A percentile compares a stretch with the other conserved stretches of the same genome.
These are phyloP conservation scores for Alligator mississippiensis DNA, from an alignment of 2,113 vertebrate genomes.

Conservation along the genomic window DNA sequence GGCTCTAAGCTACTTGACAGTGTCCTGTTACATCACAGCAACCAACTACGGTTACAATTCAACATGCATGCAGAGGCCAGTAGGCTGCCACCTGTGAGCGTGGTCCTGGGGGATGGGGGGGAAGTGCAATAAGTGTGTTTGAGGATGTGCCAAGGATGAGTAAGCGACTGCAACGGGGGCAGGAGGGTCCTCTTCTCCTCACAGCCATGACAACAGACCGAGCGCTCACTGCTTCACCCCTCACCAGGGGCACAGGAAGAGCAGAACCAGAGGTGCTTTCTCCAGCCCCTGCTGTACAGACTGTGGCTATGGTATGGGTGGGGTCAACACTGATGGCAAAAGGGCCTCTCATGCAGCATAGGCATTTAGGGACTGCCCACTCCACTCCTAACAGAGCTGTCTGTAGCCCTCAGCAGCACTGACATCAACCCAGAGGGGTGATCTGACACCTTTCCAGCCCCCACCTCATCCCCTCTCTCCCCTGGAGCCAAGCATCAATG, in stretches of 20 bases:
- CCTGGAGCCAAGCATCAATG: neutral
- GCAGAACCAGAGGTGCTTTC: too few species aligned
- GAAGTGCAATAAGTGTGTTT: neutral
- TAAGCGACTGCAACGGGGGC: too few species aligned
- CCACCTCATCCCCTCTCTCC: neutral
- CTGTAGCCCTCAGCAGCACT: neutral
- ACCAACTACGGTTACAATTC: neutral
- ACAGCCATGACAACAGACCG: too few species aligned
- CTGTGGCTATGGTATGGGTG: too few species aligned
- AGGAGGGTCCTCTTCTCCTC: too few species aligned
- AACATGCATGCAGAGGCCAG: neutral
- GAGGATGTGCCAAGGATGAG: too few species aligned
- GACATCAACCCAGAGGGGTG: neutral
- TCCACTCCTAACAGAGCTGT: neutral
- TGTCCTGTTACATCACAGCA: neutral
- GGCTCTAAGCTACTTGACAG: neutral
- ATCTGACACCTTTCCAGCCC: neutral
- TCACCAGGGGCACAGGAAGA: too few species aligned
- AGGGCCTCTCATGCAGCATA: neutral
- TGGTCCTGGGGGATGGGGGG: rapidly evolving
- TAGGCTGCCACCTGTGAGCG: rapidly evolving
- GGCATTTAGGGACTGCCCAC: neutral
- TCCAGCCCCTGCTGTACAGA: too few species aligned
- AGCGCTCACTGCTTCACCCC: too few species aligned
- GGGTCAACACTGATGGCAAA: too few species aligned